A percentile compares a stretch with the other conserved stretches of the same genome.
phyloP scores from a whole-genome alignment of 2,113 vertebrate species.

The Phycodurus eques region DNA sequence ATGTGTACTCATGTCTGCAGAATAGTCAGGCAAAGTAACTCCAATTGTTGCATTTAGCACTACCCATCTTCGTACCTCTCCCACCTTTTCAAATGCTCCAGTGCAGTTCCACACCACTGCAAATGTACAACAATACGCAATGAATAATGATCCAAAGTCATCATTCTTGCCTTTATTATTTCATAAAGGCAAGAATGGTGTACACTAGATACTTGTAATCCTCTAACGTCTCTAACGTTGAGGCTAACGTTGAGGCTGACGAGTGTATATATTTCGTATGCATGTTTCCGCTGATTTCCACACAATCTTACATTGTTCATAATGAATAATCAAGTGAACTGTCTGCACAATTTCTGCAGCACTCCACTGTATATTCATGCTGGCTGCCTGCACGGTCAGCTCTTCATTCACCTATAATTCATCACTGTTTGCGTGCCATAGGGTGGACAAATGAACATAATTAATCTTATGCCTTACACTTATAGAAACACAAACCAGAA shows the following conservation, averaged over 20 bases:
- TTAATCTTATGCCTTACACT: constrained; percentile 27
- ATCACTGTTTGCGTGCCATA: constrained; percentile 12
- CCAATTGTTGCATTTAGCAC: no score
- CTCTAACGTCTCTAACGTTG: neutral
- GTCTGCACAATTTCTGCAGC: constrained; percentile 22
- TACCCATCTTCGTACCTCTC: neutral
- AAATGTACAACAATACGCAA: neutral
- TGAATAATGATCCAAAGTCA: no score
- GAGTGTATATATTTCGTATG: neutral
- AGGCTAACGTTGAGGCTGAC: neutral
- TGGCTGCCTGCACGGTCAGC: constrained; percentile 26
- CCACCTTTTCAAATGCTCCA: neutral
- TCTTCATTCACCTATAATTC: constrained; percentile 26
- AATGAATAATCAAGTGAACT: constrained; percentile 14
- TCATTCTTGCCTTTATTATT: no score
- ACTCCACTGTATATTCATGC: constrained; percentile 24
- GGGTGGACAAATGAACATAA: constrained; percentile 18
- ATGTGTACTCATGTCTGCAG: neutral
- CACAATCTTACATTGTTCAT: constrained; percentile 11
- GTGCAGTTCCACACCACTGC: neutral
- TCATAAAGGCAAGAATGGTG: neutral
- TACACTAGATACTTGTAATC: no score
- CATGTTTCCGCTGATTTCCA: neutral
- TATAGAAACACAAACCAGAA: constrained; percentile 7
- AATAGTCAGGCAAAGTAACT: no score